These are phyloP conservation scores for Ypsolopha sequella DNA, from an alignment of 2,888 invertebrate genomes.

Conservation along the genomic window DNA sequence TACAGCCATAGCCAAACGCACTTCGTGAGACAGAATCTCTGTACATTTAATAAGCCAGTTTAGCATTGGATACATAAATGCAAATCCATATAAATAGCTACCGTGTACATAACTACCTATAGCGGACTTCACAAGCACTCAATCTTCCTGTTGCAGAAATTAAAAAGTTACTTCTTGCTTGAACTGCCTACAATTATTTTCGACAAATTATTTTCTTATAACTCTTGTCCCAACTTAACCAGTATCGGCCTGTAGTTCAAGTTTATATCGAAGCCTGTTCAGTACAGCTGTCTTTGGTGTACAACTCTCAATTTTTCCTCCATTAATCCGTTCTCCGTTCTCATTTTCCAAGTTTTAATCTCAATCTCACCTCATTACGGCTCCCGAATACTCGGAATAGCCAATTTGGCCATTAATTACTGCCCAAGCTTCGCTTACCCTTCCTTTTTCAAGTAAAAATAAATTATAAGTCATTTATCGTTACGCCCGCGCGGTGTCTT, in stretches of 20 bases:
- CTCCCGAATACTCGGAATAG: conserved; percentile 65
- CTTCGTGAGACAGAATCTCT: too few species aligned
- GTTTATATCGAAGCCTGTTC: neutral
- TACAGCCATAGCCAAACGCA: too few species aligned
- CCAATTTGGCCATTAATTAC: conserved; percentile 69
- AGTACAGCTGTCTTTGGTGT: neutral
- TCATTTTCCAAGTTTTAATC: conserved; percentile 66
- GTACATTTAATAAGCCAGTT: too few species aligned
- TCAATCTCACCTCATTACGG: conserved; percentile 67
- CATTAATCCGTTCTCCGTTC: conserved; percentile 46
- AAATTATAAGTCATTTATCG: conserved; percentile 70
- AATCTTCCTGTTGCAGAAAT: too few species aligned
- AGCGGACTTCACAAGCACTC: too few species aligned
- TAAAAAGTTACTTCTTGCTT: too few species aligned
- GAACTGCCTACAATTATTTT: too few species aligned
- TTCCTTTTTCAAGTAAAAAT: conserved; percentile 66
- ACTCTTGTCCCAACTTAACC: too few species aligned
- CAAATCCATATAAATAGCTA: too few species aligned
- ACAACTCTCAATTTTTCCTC: conserved; percentile 20
- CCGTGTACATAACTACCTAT: too few species aligned
- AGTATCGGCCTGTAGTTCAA: neutral
- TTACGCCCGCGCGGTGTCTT: conserved; percentile 24
- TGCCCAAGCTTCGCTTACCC: conserved; percentile 37
- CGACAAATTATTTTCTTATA: too few species aligned
- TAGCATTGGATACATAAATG: too few species aligned